Conservation (phyloP, 2,888 invertebrate genomes). For the Junonia oenone region DNA sequence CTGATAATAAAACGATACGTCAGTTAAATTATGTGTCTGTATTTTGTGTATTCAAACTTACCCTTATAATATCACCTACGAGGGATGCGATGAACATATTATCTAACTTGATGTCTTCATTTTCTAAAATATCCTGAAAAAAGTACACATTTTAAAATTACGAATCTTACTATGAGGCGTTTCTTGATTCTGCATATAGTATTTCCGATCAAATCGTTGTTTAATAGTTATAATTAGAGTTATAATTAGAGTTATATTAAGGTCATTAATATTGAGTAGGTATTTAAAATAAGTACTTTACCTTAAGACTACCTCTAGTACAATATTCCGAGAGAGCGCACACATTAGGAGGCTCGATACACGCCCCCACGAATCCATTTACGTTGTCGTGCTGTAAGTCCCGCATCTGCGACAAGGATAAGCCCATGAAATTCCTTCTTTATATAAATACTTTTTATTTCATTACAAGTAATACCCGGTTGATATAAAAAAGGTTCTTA, state of each 20-base stretch:
- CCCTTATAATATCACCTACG: conserved; percentile 95
- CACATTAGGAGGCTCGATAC: conserved; percentile 93
- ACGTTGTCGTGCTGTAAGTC: conserved; percentile 95
- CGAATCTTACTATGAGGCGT: not conserved
- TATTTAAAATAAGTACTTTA: conserved; percentile 45
- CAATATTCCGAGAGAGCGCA: conserved; percentile 94
- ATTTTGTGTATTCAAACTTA: conserved; percentile 66
- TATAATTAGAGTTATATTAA: no score
- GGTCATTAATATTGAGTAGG: no score
- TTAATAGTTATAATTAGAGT: no score
- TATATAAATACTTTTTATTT: not conserved
- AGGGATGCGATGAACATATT: conserved; percentile 97
- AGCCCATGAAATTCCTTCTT: conserved; percentile 1
- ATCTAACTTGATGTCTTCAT: conserved; percentile 96
- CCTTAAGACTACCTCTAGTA: conserved; percentile 93
- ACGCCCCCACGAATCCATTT: conserved; percentile 94
- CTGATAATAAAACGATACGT: not conserved
- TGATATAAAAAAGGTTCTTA: not conserved
- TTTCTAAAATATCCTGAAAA: conserved; percentile 92
- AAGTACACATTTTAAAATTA: not conserved
- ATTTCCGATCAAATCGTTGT: no score
- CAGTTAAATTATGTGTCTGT: not conserved
- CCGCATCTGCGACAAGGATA: conserved; percentile 82
- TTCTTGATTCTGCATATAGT: no score
- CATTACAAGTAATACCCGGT: conserved; percentile 3